A percentile compares a stretch with the other conserved stretches of the same genome.
These are phyloP conservation scores for Artemia sinica DNA, from an alignment of 2,888 invertebrate genomes.

Conservation along the genomic window DNA sequence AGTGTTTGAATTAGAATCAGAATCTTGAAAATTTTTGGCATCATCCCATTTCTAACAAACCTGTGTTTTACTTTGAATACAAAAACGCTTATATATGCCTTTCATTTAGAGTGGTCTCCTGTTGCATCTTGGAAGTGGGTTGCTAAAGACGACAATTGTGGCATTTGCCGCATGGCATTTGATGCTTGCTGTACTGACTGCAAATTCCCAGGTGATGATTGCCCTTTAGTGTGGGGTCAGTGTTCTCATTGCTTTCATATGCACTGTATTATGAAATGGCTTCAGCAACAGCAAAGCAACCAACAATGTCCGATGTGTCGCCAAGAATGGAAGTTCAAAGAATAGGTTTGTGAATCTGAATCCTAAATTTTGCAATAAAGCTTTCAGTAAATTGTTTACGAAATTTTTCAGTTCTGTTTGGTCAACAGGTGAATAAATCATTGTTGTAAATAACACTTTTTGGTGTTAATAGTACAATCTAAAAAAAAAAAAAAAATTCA, in stretches of 20 bases:
- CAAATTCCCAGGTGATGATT: conserved; percentile 91
- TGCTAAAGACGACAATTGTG: conserved; percentile 96
- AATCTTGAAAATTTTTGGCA: too few species aligned
- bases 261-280: conserved; percentile 99
- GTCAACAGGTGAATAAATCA: too few species aligned
- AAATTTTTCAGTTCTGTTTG: too few species aligned
- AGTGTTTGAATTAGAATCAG: too few species aligned
- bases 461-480: too few species aligned
- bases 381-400: too few species aligned
- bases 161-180: conserved; percentile 97
- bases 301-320: conserved; percentile 92
- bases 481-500: too few species aligned
- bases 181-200: conserved; percentile 97
- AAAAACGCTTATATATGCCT: too few species aligned
- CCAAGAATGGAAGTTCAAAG: conserved; percentile 95
- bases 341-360: conserved; percentile 31
- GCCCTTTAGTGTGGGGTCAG: conserved; percentile 93
- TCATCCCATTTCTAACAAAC: too few species aligned
- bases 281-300: conserved; percentile 73
- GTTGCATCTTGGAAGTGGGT: conserved; percentile 98
- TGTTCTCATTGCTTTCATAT: conserved; percentile 99
- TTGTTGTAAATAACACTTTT: too few species aligned
- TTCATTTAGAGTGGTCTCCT: conserved; percentile 60
- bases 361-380: too few species aligned
- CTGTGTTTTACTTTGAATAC: too few species aligned